A percentile compares a stretch with the other conserved stretches of the same genome.
Evolutionary conservation across 2,888 invertebrate genomes (phyloP).

Genomic region (Dryobota labecula): DNA sequence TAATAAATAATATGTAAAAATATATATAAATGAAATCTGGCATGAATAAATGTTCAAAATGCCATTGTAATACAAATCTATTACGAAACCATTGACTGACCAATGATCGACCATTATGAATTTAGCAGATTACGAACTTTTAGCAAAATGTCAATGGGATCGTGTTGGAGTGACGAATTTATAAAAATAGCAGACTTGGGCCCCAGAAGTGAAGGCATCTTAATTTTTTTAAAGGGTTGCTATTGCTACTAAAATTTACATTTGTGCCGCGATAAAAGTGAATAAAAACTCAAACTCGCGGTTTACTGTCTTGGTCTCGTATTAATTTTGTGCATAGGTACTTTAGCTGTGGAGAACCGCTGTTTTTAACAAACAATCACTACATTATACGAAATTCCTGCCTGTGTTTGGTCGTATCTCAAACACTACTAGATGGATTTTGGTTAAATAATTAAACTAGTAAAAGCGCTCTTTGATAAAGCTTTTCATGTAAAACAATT

Average conservation of each 20-base stretch:
- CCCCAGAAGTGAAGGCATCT: constrained; percentile 23
- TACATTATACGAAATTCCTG: constrained; percentile 15
- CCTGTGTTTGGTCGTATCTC: not conserved
- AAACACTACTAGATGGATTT: not conserved
- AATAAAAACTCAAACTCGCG: constrained; percentile 53
- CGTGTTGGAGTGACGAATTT: no score
- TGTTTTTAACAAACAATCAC: constrained; percentile 28
- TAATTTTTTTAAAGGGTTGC: constrained; percentile 51
- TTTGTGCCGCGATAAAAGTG: constrained; percentile 57
- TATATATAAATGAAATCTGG: no score
- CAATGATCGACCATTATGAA: no score
- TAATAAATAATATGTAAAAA: no score
- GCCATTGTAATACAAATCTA: no score
- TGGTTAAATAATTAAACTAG: not conserved
- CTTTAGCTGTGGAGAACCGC: constrained; percentile 42
- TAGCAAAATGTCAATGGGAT: no score
- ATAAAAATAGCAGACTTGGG: no score
- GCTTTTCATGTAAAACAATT: not conserved
- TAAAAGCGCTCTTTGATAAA: not conserved
- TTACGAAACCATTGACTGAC: no score
- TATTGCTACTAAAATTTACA: constrained; percentile 52
- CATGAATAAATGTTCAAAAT: no score
- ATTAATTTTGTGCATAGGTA: constrained; percentile 67
- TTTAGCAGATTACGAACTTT: no score
- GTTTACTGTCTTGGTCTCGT: constrained; percentile 49